phyloP scores from a whole-genome alignment of 92 coral and sea anemone genomes.

The Pocillopora meandrina region DNA sequence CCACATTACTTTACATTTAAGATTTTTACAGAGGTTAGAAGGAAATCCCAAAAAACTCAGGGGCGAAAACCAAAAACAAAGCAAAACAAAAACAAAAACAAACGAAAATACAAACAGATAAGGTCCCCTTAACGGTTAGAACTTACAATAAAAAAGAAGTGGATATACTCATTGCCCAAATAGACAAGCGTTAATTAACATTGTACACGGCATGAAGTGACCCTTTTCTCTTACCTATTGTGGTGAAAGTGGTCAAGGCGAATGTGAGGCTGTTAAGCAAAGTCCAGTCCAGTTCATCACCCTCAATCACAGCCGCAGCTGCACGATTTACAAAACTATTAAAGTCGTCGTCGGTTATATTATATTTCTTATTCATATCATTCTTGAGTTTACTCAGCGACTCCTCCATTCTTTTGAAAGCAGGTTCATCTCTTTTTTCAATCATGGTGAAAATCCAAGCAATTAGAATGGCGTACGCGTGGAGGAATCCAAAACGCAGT shows the following conservation, averaged over 20 bases:
- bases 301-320: slow-evolving; percentile 18
- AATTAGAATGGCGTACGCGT: slow-evolving; percentile 38
- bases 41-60: no score
- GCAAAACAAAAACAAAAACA: background rate
- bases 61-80: no score
- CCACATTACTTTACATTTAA: no score
- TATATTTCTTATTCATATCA: slow-evolving; percentile 37
- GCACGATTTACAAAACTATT: slow-evolving; percentile 31
- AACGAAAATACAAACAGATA: background rate
- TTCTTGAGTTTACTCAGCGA: slow-evolving; percentile 11
- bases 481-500: slow-evolving; percentile 8
- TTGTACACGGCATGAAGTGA: no score
- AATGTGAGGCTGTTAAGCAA: slow-evolving; percentile 54
- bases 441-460: slow-evolving; percentile 56
- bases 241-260: slow-evolving; percentile 59
- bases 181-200: no score
- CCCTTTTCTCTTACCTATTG: slow-evolving; percentile 36
- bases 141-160: background rate
- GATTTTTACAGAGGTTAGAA: no score
- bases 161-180: background rate
- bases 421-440: slow-evolving; percentile 45
- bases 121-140: no score
- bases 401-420: background rate
- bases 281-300: slow-evolving; percentile 59
- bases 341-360: slow-evolving; percentile 53